Percentiles rank a stretch among this genome's conserved stretches.
Conservation (phyloP, 2,113 vertebrate genomes). For the Osmerus mordax region DNA sequence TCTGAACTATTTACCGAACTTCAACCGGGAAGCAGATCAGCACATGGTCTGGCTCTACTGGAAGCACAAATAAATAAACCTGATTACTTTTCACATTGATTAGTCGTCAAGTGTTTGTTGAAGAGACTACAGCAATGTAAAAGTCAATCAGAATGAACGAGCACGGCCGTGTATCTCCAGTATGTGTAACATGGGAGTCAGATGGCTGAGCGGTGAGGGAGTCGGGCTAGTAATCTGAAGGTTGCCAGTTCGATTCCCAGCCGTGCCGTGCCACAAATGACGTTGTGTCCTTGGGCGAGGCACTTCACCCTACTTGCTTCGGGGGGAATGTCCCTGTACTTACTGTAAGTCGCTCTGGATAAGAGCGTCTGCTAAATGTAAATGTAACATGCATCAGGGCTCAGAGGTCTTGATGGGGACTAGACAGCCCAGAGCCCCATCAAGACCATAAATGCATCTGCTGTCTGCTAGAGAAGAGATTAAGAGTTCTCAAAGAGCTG, state of each 20-base stretch:
- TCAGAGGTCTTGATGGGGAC: conserved; percentile 49
- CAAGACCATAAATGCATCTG: conserved; percentile 53
- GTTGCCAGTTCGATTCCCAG: too few relatives aligned
- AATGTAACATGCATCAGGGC: conserved; percentile 26
- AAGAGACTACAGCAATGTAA: conserved; percentile 41
- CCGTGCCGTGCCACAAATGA: too few relatives aligned
- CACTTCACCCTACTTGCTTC: too few relatives aligned
- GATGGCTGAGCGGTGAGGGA: too few relatives aligned
- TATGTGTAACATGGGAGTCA: conserved; percentile 23
- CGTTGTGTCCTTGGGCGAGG: too few relatives aligned
- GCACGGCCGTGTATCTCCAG: conserved; percentile 14
- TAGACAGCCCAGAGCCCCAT: conserved; percentile 27
- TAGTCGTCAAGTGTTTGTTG: conserved; percentile 56
- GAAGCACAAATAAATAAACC: conserved; percentile 69
- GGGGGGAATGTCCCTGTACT: too few relatives aligned
- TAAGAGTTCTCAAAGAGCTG: conserved; percentile 34
- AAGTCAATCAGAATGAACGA: conserved; percentile 53
- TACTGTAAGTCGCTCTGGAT: too few relatives aligned
- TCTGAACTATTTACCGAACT: conserved; percentile 40
- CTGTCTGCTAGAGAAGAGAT: conserved; percentile 58
- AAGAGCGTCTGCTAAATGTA: too few relatives aligned
- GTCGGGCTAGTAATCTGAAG: too few relatives aligned
- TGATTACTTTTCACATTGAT: conserved; percentile 62
- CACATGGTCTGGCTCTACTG: conserved; percentile 64
- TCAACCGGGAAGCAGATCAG: conserved; percentile 65